Evolutionary conservation across 2,797 vertebrate genomes (phyloP).

Genomic region (Intellagama lesueurii): DNA sequence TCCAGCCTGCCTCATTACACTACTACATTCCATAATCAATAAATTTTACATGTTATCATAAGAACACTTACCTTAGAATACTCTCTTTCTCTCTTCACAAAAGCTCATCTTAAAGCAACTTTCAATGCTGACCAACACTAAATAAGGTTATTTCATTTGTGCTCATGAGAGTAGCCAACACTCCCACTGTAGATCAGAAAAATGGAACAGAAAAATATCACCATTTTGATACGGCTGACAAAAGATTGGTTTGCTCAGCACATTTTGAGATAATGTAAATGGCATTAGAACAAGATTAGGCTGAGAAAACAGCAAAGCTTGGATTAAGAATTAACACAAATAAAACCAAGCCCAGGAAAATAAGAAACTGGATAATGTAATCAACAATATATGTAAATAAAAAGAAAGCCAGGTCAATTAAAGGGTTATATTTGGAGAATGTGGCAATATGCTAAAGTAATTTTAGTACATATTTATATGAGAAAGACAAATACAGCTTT

Average conservation of each 20-base stretch:
- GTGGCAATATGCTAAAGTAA: not conserved
- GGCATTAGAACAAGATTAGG: not conserved
- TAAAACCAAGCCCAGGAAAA: slow-evolving; percentile 8
- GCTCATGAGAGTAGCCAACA: not conserved
- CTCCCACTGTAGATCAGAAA: not conserved
- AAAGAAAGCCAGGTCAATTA: not conserved
- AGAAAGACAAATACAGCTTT: slow-evolving; percentile 16
- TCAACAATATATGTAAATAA: slow-evolving; percentile 12
- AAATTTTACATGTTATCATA: not conserved
- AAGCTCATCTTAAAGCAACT: not conserved
- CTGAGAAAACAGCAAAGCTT: not conserved
- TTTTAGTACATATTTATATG: not conserved
- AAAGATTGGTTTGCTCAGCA: not conserved
- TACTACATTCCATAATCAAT: not conserved
- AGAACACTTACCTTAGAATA: not conserved
- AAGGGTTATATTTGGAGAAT: not conserved
- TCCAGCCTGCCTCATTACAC: too few species aligned
- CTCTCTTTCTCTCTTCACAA: not conserved
- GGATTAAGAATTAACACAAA: slow-evolving; percentile 17
- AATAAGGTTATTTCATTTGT: not conserved
- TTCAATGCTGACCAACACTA: not conserved
- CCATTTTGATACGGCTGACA: not conserved
- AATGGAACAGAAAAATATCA: not conserved
- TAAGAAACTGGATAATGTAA: slow-evolving; percentile 14
- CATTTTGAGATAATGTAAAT: not conserved